These are phyloP conservation scores for Pelodiscus sinensis DNA, from an alignment of 2,113 vertebrate genomes.

Conservation along the genomic window DNA sequence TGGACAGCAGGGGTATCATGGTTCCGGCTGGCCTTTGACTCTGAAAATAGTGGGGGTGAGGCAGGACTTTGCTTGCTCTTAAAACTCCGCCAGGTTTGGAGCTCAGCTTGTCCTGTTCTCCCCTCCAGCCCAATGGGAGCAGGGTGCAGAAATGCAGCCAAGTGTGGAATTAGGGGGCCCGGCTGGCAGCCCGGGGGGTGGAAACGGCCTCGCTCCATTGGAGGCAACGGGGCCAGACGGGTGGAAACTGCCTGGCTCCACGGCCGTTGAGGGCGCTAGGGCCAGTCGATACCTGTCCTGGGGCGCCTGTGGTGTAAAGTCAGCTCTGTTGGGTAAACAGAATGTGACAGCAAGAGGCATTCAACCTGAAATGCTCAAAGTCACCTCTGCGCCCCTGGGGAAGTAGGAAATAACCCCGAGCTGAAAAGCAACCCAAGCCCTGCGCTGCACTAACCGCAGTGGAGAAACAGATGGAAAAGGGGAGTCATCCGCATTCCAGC, in stretches of 20 bases:
- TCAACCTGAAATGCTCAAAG: not conserved
- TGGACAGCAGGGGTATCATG: no score
- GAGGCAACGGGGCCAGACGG: not conserved
- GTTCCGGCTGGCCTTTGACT: not conserved
- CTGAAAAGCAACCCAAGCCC: not conserved
- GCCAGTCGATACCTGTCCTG: not conserved
- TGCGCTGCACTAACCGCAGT: not conserved
- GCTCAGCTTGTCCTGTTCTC: not conserved
- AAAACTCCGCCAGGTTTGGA: not conserved
- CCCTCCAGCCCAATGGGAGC: not conserved
- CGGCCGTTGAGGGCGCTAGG: not conserved
- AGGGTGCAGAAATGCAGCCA: not conserved
- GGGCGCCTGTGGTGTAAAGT: not conserved
- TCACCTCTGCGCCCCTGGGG: not conserved
- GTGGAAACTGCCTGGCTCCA: not conserved
- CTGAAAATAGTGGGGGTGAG: not conserved
- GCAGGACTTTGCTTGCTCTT: not conserved
- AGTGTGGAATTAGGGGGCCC: not conserved
- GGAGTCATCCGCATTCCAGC: not conserved
- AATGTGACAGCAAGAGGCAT: not conserved
- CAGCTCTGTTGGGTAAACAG: not conserved
- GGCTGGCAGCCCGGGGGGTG: not conserved
- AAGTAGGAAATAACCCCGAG: not conserved
- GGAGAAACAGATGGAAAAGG: not conserved
- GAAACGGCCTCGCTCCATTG: no score